Percentiles rank a stretch among this genome's conserved stretches.
Evolutionary conservation across 2,888 invertebrate genomes (phyloP).

Genomic region (Caenorhabditis angaria): DNA sequence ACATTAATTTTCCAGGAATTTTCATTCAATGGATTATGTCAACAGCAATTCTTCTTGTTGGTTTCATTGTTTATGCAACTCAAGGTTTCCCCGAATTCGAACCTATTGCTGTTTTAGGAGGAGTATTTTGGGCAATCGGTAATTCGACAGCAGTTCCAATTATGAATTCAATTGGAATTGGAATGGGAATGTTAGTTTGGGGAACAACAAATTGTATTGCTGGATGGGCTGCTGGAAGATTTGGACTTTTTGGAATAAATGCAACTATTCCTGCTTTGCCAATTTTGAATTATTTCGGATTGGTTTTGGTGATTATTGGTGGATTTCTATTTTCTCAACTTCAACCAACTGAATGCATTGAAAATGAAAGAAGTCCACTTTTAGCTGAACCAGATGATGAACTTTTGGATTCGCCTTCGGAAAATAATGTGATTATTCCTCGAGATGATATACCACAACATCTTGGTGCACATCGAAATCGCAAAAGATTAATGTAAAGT

Average conservation of each 20-base stretch:
- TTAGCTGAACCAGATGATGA: constrained; percentile 39
- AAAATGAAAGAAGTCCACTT: constrained; percentile 33
- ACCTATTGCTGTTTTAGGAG: constrained; percentile 75
- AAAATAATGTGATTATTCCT: background rate
- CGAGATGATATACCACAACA: background rate
- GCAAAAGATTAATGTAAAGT: constrained; percentile 15
- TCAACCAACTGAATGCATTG: constrained; percentile 22
- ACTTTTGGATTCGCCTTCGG: constrained; percentile 10
- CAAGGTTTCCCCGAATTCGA: constrained; percentile 73
- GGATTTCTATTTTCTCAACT: constrained; percentile 68
- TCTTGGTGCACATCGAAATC: constrained; percentile 26
- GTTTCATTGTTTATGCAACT: constrained; percentile 72
- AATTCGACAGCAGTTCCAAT: constrained; percentile 75
- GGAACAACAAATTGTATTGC: constrained; percentile 73
- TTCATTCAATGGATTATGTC: constrained; percentile 76
- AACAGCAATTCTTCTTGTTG: constrained; percentile 73
- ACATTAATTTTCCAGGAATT: constrained; percentile 73
- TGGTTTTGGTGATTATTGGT: constrained; percentile 63
- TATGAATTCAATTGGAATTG: constrained; percentile 67
- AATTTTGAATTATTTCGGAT: constrained; percentile 64
- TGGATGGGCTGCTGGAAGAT: constrained; percentile 70
- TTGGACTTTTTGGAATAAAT: constrained; percentile 67
- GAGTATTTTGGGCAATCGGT: constrained; percentile 75
- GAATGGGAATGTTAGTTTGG: constrained; percentile 75
- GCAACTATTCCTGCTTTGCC: constrained; percentile 52